Evolutionary conservation across 2,888 invertebrate species (phyloP), one percentile per base, ranked within the genome.

Genomic region (Liopterus haemorrhoidalis): DNA sequence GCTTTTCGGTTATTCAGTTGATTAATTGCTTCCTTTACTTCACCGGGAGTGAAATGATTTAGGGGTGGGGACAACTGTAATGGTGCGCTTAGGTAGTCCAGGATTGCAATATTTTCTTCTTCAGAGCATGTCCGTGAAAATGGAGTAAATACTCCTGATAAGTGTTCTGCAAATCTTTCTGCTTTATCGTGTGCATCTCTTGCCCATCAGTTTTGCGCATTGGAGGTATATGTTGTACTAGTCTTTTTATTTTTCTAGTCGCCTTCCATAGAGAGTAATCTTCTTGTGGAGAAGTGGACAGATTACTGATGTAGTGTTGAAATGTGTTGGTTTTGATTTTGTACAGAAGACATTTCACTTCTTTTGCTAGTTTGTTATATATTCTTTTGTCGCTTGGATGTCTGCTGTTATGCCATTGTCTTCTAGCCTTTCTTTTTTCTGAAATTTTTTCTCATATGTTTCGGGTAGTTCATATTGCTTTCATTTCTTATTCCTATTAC

Each of bases 201-300:
- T n/a, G 51, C 51, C 54, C 49, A 20, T 50, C 42, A 9, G 11
- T 11, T 9, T 25, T 37, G 9, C 41, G 33, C 2, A 55, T 48
- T 0, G 53, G 51, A 4, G 50, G 41, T 12, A 27, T 22, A 18
- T 22, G 37, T 12, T 37, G 33, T 25, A 37, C 25, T 6, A 46
- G 51, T n/a, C 31, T 28, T 31, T 51, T 51, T n/a, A 53, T 16
- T 11, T 39, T 32, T 42, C 37, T 52, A 2, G 51, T 50, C 2
- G 43, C 49, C 27, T 51, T 54, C 51, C 52, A 54, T 8, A 56
- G 37, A 0, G 52, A 55, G 35, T 53, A 53, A 9, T 54, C 38
- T 11, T 15, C 11, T 18, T 36, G 21, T 11, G 36, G 21, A 19
- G 20, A 6, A 36, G 39, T 8, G 19, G 39, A 39, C 14, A 39